Evolutionary conservation across 1,140 invertebrate species (phyloP), one percentile per base, ranked within the genome.

Genomic region (Atta cephalotes): DNA sequence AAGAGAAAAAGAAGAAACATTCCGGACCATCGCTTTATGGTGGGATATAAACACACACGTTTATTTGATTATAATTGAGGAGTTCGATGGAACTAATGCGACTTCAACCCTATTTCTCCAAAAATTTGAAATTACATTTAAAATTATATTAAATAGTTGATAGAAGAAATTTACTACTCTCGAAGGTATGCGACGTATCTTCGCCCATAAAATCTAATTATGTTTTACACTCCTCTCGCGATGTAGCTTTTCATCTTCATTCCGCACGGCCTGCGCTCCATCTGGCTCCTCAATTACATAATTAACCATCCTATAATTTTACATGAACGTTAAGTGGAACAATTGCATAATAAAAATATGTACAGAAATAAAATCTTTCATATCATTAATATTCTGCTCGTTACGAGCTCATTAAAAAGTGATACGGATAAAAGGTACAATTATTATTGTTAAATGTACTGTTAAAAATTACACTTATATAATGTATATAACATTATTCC

Each of bases 251-350:
- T 53, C 49, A 70, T 80, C 65, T 80, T 80, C 63, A 70, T 80
- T 51, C 9, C 16, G 28, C 21, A 51, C 62, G 14, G 14, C 14
- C 45, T 18, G 63, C 35, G 74, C n/a, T n/a, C 78, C 78, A 70
- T 80, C 49, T 68, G 18, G 18, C 45, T 80, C 35, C 53, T 74
- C 68, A 25, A 82, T 82, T 74, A 82, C 56, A 21, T 51, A 82
- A 82, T 82, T 60, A 74, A 56, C 18, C 56, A 2, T 7, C 35
- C 31, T 51, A 31, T 21, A 65, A 82, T 56, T 39, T 56, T 49
- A n/a, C 56, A 25, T 18, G 31, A 58, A 71, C 21, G 5, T 62
- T 49, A 35, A 45, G n/a, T 16, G 49, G n/a, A 70, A 53, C 35
- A 70, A 80, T 39, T 39, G 28, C 18, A n/a, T 60, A 16, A 77